Conservation (phyloP, 1,140 invertebrate species). For the Ips typographus region DNA sequence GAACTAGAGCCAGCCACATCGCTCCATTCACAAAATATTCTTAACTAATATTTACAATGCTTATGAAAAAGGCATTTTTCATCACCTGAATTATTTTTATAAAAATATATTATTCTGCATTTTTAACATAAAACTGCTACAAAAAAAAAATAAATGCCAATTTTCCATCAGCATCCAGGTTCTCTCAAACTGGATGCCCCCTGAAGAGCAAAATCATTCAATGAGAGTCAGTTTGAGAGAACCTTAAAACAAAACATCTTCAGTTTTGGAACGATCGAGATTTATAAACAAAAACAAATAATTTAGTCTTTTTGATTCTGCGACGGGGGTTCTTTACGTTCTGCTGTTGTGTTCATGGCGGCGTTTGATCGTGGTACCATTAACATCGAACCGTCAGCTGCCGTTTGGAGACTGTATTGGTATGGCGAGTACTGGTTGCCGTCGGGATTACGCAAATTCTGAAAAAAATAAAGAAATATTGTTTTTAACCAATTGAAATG, state of each 20-base stretch:
- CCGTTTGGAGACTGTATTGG: conserved; percentile 85
- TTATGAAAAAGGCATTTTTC: conserved; percentile 48
- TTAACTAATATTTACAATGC: conserved; percentile 43
- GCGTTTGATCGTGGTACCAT: conserved; percentile 70
- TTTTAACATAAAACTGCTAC: conserved; percentile 27
- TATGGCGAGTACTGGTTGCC: conserved; percentile 83
- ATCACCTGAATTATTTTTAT: conserved; percentile 48
- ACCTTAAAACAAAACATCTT: too few relatives aligned
- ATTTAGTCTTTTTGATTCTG: conserved; percentile 48
- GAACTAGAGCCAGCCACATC: conserved; percentile 36
- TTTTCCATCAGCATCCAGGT: too few relatives aligned
- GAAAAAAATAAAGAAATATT: conserved; percentile 52
- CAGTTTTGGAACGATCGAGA: too few relatives aligned
- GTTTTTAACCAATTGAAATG: too few relatives aligned
- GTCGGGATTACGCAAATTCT: conserved; percentile 85
- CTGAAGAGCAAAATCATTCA: too few relatives aligned
- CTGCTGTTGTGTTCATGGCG: conserved; percentile 41
- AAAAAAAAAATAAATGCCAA: conserved; percentile 14
- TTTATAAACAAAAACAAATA: too few relatives aligned
- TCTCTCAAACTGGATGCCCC: too few relatives aligned
- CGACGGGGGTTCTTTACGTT: conserved; percentile 44
- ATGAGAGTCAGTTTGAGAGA: too few relatives aligned
- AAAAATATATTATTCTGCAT: conserved; percentile 44
- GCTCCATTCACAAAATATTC: conserved; percentile 36
- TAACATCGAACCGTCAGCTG: conserved; percentile 84